Evolutionary conservation across 2,888 invertebrate genomes (phyloP).

Genomic region (Athripsodes cinereus): DNA sequence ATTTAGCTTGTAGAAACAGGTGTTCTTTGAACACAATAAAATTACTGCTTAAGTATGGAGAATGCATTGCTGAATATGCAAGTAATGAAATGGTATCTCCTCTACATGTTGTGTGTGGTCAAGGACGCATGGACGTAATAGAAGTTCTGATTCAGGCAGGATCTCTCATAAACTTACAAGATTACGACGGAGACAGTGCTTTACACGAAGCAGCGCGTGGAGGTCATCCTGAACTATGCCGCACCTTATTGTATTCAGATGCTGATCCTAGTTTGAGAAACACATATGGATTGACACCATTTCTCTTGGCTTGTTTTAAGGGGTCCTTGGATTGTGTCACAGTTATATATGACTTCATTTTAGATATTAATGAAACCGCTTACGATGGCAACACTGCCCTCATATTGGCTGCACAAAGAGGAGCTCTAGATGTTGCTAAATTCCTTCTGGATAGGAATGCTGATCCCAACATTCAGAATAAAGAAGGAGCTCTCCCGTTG

Average conservation of each 20-base stretch:
- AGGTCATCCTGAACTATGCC: slow-evolving; percentile 35
- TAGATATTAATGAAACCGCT: slow-evolving; percentile 38
- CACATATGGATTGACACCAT: slow-evolving; percentile 39
- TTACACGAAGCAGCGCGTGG: slow-evolving; percentile 43
- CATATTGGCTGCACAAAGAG: slow-evolving; percentile 37
- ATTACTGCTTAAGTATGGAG: slow-evolving; percentile 37
- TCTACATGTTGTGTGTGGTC: slow-evolving; percentile 40
- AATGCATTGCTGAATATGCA: slow-evolving; percentile 40
- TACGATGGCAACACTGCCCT: slow-evolving; percentile 39
- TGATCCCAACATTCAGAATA: slow-evolving; percentile 40
- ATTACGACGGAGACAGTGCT: slow-evolving; percentile 48
- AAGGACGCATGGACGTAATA: slow-evolving; percentile 39
- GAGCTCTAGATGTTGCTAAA: slow-evolving; percentile 36
- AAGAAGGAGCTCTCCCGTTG: slow-evolving; percentile 36
- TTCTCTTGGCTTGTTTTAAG: slow-evolving; percentile 44
- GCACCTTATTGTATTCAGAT: slow-evolving; percentile 40
- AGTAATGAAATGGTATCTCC: slow-evolving; percentile 47
- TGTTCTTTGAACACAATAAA: slow-evolving; percentile 38
- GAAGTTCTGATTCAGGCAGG: slow-evolving; percentile 41
- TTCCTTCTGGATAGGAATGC: slow-evolving; percentile 41
- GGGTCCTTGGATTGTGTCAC: slow-evolving; percentile 37
- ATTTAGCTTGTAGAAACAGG: slow-evolving; percentile 40
- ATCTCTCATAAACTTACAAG: slow-evolving; percentile 41
- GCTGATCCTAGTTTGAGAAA: slow-evolving; percentile 41
- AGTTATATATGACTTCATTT: slow-evolving; percentile 37